Evolutionary conservation across 1,140 invertebrate genomes (phyloP).

Genomic region (Hetaerina americana): DNA sequence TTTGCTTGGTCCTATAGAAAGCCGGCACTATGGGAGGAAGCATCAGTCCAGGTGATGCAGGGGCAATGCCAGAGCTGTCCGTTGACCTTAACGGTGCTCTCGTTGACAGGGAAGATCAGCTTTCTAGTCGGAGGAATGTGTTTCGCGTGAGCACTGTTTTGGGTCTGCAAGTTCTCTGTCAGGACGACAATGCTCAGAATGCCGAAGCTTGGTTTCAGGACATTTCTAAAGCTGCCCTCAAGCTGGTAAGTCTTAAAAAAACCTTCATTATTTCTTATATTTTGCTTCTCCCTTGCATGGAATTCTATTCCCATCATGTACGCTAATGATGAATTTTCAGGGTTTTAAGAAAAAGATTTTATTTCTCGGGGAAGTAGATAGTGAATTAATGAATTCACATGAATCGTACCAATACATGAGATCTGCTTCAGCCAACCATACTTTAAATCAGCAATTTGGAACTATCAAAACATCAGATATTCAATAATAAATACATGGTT

Average conservation of each 20-base stretch:
- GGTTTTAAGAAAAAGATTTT: too few relatives aligned
- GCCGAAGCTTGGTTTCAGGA: slow-evolving; percentile 38
- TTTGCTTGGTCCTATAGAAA: slow-evolving; percentile 23
- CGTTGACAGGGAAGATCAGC: slow-evolving; percentile 37
- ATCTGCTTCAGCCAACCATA: too few relatives aligned
- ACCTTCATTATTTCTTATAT: too few relatives aligned
- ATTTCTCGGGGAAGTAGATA: too few relatives aligned
- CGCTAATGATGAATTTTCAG: too few relatives aligned
- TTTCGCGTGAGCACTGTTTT: slow-evolving; percentile 39
- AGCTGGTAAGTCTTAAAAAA: slow-evolving; percentile 28
- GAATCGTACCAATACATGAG: too few relatives aligned
- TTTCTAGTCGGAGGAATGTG: slow-evolving; percentile 44
- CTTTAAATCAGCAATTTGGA: too few relatives aligned
- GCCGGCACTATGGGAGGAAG: slow-evolving; percentile 21
- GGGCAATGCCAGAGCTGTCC: slow-evolving; percentile 37
- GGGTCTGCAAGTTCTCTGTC: slow-evolving; percentile 40
- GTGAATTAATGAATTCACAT: too few relatives aligned
- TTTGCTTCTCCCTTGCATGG: too few relatives aligned
- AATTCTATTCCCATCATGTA: too few relatives aligned
- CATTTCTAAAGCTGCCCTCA: slow-evolving; percentile 34
- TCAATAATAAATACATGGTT: too few relatives aligned
- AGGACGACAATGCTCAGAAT: slow-evolving; percentile 34
- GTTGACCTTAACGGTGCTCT: slow-evolving; percentile 41
- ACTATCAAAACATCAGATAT: too few relatives aligned
- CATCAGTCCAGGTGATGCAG: neutral